Conservation (phyloP, 2,797 vertebrate genomes). For the Furcifer pardalis region DNA sequence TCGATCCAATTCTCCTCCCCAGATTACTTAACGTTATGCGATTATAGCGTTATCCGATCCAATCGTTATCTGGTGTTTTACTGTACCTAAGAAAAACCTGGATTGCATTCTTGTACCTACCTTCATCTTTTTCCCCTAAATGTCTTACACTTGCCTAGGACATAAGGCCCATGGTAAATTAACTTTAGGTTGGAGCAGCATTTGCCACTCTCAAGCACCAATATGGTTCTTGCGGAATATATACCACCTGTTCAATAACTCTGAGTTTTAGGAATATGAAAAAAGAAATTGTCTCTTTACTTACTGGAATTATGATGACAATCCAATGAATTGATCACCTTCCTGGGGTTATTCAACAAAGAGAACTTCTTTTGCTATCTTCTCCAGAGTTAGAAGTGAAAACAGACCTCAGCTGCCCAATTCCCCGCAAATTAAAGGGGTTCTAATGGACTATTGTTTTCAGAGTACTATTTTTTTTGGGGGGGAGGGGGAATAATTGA, state of each 20-base stretch:
- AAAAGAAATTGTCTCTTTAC: too few relatives aligned
- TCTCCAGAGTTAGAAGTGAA: not conserved
- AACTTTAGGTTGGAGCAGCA: not conserved
- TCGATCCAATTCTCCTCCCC: too few relatives aligned
- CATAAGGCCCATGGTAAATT: not conserved
- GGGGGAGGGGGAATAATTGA: not conserved
- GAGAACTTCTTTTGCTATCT: not conserved
- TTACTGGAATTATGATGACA: too few relatives aligned
- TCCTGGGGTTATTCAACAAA: too few relatives aligned
- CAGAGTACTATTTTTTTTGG: not conserved
- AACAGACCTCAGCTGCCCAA: not conserved
- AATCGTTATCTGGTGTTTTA: too few relatives aligned
- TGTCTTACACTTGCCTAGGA: not conserved
- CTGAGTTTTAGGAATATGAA: too few relatives aligned
- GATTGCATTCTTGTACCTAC: not conserved
- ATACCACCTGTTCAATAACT: not conserved
- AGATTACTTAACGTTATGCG: too few relatives aligned
- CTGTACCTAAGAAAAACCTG: too few relatives aligned
- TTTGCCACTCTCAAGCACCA: not conserved
- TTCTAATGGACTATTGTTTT: not conserved
- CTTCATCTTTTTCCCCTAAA: not conserved
- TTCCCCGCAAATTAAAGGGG: not conserved
- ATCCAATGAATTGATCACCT: not conserved
- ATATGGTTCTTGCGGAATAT: not conserved
- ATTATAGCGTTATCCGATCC: too few relatives aligned